Evolutionary conservation across 2,113 vertebrate genomes (phyloP), one percentile per base, ranked within the genome.

Genomic region (Vidua chalybeata): DNA sequence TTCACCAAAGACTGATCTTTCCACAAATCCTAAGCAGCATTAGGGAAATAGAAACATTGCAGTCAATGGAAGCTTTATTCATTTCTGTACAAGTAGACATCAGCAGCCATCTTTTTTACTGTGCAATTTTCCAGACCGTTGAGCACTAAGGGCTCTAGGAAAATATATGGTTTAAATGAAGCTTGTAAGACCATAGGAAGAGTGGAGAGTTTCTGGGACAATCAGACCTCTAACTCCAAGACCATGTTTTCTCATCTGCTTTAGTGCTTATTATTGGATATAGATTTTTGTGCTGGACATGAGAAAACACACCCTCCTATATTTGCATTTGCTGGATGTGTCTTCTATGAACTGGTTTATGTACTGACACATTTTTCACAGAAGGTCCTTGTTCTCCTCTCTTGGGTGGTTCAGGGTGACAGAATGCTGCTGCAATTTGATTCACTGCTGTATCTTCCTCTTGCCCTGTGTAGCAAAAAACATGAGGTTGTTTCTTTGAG

Each of bases 81-180:
- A 11, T 72, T 86, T 56, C 67, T 91, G 71, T 80, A 75, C 31
- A 58, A 85, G 45, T 7, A 76, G 61, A 76, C 39, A 76, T 58
- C 14, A n/a, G 52, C 67, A 55, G 64, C 52, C 43, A 43, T 66
- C 30, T 89, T 83, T 90, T 91, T 91, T 80, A 88, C 35, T 63
- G 59, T n/a, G 54, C 66, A 88, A 8, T 96, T 96, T 97, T 92
- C 83, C 73, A 77, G 73, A 63, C 41, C 2, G 30, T 15, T 92
- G 76, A 84, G 56, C 41, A 30, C 52, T 91, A 56, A 72, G 35
- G 67, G 28, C 52, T 90, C 28, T 59, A 87, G 66, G 69, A 75
- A 89, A 93, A 87, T 22, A 37, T 52, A 77, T 56, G 83, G 24
- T 64, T 89, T 78, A 81, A 89, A 84, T 72, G 85, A 56, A 87